Percentiles rank a stretch among this genome's conserved stretches.
Evolutionary conservation across 2,888 invertebrate genomes (phyloP).

Genomic region (Acrobasis consociella): DNA sequence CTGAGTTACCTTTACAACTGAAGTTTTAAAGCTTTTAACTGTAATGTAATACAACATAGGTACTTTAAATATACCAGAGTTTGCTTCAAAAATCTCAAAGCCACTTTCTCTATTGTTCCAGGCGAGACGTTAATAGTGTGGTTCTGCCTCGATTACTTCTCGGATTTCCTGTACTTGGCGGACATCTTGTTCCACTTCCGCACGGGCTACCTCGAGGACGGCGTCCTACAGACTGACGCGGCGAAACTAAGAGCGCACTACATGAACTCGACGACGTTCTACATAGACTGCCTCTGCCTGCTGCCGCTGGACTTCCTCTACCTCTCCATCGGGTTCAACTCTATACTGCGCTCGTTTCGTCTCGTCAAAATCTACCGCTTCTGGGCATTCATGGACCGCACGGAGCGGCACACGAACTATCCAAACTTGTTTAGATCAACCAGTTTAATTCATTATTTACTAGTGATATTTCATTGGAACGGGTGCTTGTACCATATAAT

Average conservation of each 20-base stretch:
- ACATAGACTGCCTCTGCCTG: slow-evolving; percentile 98
- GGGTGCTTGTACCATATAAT: slow-evolving; percentile 99
- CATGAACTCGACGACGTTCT: slow-evolving; percentile 98
- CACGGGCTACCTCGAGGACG: slow-evolving; percentile 98
- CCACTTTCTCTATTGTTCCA: slow-evolving; percentile 68
- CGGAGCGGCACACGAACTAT: slow-evolving; percentile 99
- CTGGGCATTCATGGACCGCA: slow-evolving; percentile 99
- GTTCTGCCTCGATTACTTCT: slow-evolving; percentile 98
- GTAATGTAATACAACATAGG: too few relatives aligned
- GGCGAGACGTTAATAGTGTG: slow-evolving; percentile 94
- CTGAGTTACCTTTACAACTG: too few relatives aligned
- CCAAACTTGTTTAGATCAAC: slow-evolving; percentile 97
- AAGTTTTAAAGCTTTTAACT: too few relatives aligned
- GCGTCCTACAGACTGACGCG: slow-evolving; percentile 97
- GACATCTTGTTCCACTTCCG: slow-evolving; percentile 99
- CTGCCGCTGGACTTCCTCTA: slow-evolving; percentile 99
- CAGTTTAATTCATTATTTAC: slow-evolving; percentile 96
- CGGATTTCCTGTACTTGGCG: slow-evolving; percentile 97
- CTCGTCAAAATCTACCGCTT: slow-evolving; percentile 98
- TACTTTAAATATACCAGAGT: too few relatives aligned
- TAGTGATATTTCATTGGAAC: slow-evolving; percentile 99
- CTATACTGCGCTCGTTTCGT: slow-evolving; percentile 96
- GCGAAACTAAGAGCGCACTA: slow-evolving; percentile 97
- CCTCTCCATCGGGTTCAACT: slow-evolving; percentile 98
- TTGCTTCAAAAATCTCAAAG: slow-evolving; percentile 11